phyloP scores from a whole-genome alignment of 2,888 invertebrate species.

The Pilophorus perplexus region DNA sequence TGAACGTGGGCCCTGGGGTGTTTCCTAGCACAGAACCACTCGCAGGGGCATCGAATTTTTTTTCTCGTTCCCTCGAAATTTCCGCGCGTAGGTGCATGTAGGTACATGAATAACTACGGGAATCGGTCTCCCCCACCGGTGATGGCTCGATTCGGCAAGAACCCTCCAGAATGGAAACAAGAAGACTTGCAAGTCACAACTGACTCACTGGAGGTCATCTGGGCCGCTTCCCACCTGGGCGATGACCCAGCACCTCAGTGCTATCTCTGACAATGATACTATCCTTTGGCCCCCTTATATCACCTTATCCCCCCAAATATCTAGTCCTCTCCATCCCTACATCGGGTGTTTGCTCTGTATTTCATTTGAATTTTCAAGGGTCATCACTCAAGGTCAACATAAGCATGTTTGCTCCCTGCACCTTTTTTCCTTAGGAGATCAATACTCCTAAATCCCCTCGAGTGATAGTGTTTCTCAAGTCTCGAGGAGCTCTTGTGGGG shows the following conservation, averaged over 20 bases:
- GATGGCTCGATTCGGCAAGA: neutral
- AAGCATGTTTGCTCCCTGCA: conserved; percentile 16
- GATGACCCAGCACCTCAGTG: conserved; percentile 35
- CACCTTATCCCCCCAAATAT: conserved; percentile 17
- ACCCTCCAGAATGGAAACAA: conserved; percentile 32
- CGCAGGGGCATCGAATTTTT: too few species aligned
- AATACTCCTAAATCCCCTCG: conserved; percentile 6
- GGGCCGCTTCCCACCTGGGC: conserved; percentile 41
- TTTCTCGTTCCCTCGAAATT: too few species aligned
- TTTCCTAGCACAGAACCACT: too few species aligned
- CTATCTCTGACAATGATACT: conserved; percentile 14
- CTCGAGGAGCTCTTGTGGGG: conserved; percentile 17
- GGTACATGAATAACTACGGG: too few species aligned
- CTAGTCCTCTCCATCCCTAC: conserved; percentile 7
- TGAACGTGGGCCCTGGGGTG: too few species aligned
- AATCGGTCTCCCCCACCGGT: neutral
- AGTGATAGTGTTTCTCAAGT: conserved; percentile 28
- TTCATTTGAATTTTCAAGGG: conserved; percentile 37
- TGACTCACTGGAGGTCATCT: conserved; percentile 35
- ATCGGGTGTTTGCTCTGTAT: conserved; percentile 25
- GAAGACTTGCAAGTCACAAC: conserved; percentile 40
- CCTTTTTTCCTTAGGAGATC: neutral
- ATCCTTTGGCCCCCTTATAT: conserved; percentile 9
- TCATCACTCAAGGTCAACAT: conserved; percentile 30
- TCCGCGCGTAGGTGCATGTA: too few species aligned